These are phyloP conservation scores for Calephelis perditalis DNA, from an alignment of 2,888 invertebrate genomes.

Conservation along the genomic window DNA sequence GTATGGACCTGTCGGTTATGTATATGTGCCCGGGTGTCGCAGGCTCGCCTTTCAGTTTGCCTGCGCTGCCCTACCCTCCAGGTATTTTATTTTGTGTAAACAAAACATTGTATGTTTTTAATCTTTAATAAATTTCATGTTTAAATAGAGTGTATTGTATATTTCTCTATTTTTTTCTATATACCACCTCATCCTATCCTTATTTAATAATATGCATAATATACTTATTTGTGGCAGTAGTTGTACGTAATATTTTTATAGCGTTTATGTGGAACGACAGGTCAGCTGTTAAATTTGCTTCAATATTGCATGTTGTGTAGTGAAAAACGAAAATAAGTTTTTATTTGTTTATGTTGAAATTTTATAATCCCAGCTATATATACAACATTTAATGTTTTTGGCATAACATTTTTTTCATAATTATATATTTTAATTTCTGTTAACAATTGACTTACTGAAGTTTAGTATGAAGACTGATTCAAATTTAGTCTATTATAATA, in stretches of 20 bases:
- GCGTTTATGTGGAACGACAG: slow-evolving; percentile 59
- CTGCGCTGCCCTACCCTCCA: slow-evolving; percentile 57
- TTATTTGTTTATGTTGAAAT: slow-evolving; percentile 70
- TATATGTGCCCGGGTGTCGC: slow-evolving; percentile 49
- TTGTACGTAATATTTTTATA: slow-evolving; percentile 56
- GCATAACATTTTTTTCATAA: slow-evolving; percentile 33
- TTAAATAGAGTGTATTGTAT: slow-evolving; percentile 77
- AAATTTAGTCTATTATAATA: neutral
- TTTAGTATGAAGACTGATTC: neutral
- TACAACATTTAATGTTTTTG: slow-evolving; percentile 47
- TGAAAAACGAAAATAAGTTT: slow-evolving; percentile 57
- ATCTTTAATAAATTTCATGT: slow-evolving; percentile 77
- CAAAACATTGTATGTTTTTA: slow-evolving; percentile 75
- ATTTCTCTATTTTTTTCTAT: slow-evolving; percentile 75
- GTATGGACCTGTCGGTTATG: slow-evolving; percentile 71
- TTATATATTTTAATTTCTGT: slow-evolving; percentile 8
- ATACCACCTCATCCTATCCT: slow-evolving; percentile 61
- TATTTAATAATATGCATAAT: slow-evolving; percentile 60
- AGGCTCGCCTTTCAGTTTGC: slow-evolving; percentile 47
- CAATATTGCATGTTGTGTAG: slow-evolving; percentile 71
- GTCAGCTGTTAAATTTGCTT: slow-evolving; percentile 58
- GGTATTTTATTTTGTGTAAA: slow-evolving; percentile 77
- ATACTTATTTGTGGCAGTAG: slow-evolving; percentile 73
- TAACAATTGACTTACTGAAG: neutral
- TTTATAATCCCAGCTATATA: slow-evolving; percentile 35